Conservation (phyloP, 2,888 invertebrate species). For the Endomychus coccineus region DNA sequence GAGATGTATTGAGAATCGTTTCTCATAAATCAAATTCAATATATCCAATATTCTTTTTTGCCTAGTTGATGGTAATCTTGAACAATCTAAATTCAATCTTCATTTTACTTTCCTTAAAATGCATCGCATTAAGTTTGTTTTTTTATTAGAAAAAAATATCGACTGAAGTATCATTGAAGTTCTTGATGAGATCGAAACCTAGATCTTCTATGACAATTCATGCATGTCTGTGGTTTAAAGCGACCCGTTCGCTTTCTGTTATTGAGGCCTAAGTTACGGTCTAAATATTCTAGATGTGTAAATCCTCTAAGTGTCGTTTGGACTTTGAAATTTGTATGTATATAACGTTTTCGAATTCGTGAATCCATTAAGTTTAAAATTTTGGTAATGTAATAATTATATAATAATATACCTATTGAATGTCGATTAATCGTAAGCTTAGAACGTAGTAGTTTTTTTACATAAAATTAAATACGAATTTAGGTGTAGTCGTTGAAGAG, state of each 20-base stretch:
- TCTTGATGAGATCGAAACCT: not conserved
- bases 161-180: too few species aligned
- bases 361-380: constrained; percentile 8
- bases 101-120: too few species aligned
- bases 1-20: too few species aligned
- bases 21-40: too few species aligned
- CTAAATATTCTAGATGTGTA: too few species aligned
- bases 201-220: not conserved
- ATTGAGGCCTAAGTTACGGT: constrained; percentile 37
- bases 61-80: too few species aligned
- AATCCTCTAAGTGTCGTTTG: constrained; percentile 3
- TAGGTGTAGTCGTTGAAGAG: constrained; percentile 38
- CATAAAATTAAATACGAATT: constrained; percentile 35
- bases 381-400: constrained; percentile 22
- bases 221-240: too few species aligned
- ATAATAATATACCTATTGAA: constrained; percentile 18
- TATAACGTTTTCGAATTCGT: constrained; percentile 10
- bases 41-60: too few species aligned
- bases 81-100: too few species aligned
- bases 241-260: constrained; percentile 16
- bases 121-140: too few species aligned
- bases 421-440: constrained; percentile 40
- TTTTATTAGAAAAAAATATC: too few species aligned
- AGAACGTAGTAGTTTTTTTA: constrained; percentile 39
- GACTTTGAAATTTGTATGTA: constrained; percentile 21